These are phyloP conservation scores for Belgica antarctica DNA, from an alignment of 2,888 invertebrate genomes.

Conservation along the genomic window DNA sequence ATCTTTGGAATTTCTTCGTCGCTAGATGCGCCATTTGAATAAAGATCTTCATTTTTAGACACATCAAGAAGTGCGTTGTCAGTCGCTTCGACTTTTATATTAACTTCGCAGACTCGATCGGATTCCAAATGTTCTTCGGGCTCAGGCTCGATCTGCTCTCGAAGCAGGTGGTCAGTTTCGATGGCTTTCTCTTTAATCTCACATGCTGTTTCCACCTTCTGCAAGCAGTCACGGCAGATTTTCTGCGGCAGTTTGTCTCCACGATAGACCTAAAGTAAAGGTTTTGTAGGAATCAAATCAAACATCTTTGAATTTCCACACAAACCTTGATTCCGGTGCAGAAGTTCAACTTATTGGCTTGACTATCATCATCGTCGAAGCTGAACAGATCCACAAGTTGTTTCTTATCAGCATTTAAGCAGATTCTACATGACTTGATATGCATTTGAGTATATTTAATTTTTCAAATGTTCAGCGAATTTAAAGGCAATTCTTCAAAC, in stretches of 20 bases:
- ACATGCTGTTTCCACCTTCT: not conserved
- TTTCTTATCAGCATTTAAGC: not conserved
- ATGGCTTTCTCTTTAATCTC: slow-evolving; percentile 9
- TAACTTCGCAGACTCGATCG: no score
- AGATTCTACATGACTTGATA: slow-evolving; percentile 1
- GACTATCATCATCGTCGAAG: not conserved
- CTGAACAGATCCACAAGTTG: not conserved
- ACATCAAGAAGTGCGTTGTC: no score
- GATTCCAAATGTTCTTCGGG: not conserved
- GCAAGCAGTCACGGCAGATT: not conserved
- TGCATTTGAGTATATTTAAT: no score
- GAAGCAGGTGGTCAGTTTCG: not conserved
- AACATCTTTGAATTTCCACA: no score
- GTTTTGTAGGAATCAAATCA: not conserved
- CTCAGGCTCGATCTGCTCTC: not conserved
- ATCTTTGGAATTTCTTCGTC: no score
- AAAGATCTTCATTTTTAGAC: no score
- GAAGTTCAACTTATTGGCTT: not conserved
- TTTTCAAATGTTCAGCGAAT: no score
- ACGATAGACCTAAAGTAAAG: not conserved
- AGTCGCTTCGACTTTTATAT: not conserved
- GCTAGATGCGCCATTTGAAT: no score
- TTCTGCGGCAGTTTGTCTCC: not conserved
- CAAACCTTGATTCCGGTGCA: not conserved
- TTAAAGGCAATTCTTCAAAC: no score